phyloP scores from a whole-genome alignment of 2,888 invertebrate genomes.

The Nemapogon koenigi region DNA sequence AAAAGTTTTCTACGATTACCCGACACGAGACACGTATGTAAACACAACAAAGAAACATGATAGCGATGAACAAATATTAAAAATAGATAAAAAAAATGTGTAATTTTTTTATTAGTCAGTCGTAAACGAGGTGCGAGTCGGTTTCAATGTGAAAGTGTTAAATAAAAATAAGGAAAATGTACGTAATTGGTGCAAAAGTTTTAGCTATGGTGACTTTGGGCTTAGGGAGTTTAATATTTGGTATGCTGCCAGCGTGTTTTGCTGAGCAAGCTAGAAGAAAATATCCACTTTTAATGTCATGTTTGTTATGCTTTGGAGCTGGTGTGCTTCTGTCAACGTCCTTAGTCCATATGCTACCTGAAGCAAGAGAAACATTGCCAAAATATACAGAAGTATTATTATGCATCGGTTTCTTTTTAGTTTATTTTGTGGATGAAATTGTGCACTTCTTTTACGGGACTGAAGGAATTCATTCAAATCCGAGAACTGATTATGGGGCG shows the following conservation, averaged over 20 bases:
- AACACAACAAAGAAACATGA: no score
- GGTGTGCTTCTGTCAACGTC: slow-evolving; percentile 82
- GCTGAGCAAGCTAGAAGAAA: slow-evolving; percentile 61
- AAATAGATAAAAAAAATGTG: no score
- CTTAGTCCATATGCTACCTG: slow-evolving; percentile 81
- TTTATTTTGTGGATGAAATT: slow-evolving; percentile 76
- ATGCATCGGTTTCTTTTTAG: slow-evolving; percentile 73
- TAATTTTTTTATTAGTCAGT: no score
- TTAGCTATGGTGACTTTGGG: slow-evolving; percentile 72
- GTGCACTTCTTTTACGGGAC: slow-evolving; percentile 70
- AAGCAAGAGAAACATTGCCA: slow-evolving; percentile 68
- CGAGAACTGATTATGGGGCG: slow-evolving; percentile 25
- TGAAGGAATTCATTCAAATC: slow-evolving; percentile 15
- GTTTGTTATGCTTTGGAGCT: slow-evolving; percentile 79
- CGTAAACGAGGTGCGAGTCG: no score
- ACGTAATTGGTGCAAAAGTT: slow-evolving; percentile 65
- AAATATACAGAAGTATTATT: slow-evolving; percentile 69
- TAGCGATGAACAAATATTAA: no score
- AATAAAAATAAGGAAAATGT: slow-evolving; percentile 35
- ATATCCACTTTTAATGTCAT: slow-evolving; percentile 70
- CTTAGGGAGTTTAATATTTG: slow-evolving; percentile 71
- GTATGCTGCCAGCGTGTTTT: slow-evolving; percentile 73
- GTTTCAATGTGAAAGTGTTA: no score
- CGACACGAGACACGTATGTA: no score
- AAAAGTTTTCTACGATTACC: no score